These are phyloP conservation scores for Drosophila persimilis DNA, from an alignment of 1,140 invertebrate species.

Conservation along the genomic window DNA sequence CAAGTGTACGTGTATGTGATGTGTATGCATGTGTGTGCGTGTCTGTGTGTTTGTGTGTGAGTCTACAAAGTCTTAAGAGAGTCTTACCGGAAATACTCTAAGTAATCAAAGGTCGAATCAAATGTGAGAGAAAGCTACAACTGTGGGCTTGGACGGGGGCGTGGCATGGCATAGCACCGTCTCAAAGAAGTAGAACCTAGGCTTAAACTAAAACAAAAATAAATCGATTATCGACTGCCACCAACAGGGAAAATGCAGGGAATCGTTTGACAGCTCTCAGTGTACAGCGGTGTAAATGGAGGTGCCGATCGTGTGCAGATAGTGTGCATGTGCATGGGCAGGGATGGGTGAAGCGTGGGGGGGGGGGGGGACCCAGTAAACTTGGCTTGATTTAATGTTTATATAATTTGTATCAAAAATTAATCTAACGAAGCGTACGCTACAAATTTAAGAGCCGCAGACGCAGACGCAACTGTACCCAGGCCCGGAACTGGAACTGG, in stretches of 20 bases:
- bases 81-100: constrained; percentile 52
- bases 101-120: constrained; percentile 41
- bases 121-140: constrained; percentile 36
- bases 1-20: constrained; percentile 48
- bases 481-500: constrained; percentile 17
- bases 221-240: constrained; percentile 60
- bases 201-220: constrained; percentile 64
- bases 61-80: constrained; percentile 51
- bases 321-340: not conserved
- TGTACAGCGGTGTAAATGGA: not conserved
- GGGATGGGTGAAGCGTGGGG: not conserved
- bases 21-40: constrained; percentile 24
- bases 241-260: constrained; percentile 20
- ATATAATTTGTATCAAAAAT: constrained; percentile 56
- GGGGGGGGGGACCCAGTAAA: constrained; percentile 56
- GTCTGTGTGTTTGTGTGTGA: constrained; percentile 25
- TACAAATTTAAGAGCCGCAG: constrained; percentile 53
- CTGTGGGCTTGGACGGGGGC: not conserved
- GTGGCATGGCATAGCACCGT: constrained; percentile 63
- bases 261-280: not conserved
- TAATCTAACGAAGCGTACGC: constrained; percentile 62
- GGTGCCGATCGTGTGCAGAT: not conserved
- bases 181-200: constrained; percentile 64
- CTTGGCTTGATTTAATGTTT: constrained; percentile 57
- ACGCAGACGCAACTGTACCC: constrained; percentile 50